phyloP scores from a whole-genome alignment of 2,797 vertebrate species.

The Acanthurus leucopareius region DNA sequence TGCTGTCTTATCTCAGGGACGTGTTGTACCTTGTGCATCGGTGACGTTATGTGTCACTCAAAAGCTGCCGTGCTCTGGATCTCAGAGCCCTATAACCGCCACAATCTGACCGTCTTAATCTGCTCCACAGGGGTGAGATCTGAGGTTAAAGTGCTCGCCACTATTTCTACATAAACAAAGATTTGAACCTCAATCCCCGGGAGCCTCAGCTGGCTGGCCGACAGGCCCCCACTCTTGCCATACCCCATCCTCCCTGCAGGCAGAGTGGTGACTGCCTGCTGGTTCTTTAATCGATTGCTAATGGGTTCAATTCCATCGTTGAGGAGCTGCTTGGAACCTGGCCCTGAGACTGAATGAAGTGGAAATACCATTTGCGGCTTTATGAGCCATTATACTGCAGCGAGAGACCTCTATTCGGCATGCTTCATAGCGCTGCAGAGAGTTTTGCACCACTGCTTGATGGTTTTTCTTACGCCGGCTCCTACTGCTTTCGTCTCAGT shows the following conservation, averaged over 20 bases:
- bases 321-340: conserved; percentile 86
- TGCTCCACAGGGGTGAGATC: conserved; percentile 60
- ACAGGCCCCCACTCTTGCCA: conserved; percentile 41
- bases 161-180: conserved; percentile 82
- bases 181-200: conserved; percentile 73
- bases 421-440: conserved; percentile 83
- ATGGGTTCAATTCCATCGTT: conserved; percentile 88
- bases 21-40: conserved; percentile 43
- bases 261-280: conserved; percentile 84
- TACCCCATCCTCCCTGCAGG: conserved; percentile 59
- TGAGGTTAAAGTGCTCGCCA: conserved; percentile 66
- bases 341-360: conserved; percentile 88
- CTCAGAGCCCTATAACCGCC: conserved; percentile 9
- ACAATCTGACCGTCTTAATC: conserved; percentile 61
- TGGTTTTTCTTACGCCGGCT: conserved; percentile 81
- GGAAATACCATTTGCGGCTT: conserved; percentile 89
- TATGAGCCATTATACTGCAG: conserved; percentile 89
- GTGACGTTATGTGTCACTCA: conserved; percentile 65
- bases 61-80: conserved; percentile 31
- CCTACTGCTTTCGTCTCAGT: conserved; percentile 80
- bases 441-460: conserved; percentile 83
- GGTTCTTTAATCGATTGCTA: conserved; percentile 90
- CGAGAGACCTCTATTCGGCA: conserved; percentile 86
- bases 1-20: conserved; percentile 42
- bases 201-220: conserved; percentile 59